These are phyloP conservation scores for Danionella cerebrum DNA, from an alignment of 2,113 vertebrate species.

Conservation along the genomic window DNA sequence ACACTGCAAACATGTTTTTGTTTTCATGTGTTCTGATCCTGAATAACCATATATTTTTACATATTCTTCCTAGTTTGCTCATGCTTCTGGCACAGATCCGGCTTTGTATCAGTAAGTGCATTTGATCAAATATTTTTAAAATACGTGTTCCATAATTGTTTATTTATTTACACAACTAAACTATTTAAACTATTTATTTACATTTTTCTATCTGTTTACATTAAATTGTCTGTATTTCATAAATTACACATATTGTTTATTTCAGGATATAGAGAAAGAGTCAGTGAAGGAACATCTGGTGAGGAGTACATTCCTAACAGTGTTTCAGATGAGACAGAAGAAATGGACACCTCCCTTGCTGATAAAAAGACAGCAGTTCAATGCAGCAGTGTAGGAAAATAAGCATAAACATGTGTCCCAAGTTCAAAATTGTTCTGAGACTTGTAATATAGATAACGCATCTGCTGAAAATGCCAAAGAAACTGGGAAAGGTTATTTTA, in stretches of 20 bases:
- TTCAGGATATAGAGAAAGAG: background rate
- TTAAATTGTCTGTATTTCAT: background rate
- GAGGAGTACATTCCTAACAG: slow-evolving; percentile 20
- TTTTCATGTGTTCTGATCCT: no score
- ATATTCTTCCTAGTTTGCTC: slow-evolving; percentile 13
- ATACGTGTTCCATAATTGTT: background rate
- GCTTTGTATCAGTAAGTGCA: background rate
- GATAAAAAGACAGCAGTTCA: background rate
- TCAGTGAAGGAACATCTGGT: slow-evolving; percentile 4
- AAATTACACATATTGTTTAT: background rate
- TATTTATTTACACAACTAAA: background rate
- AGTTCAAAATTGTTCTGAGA: background rate
- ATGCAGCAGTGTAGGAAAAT: no score
- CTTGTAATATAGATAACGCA: background rate
- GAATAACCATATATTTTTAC: background rate
- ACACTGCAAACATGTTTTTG: no score
- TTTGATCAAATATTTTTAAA: background rate
- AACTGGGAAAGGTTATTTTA: background rate
- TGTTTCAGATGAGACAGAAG: background rate
- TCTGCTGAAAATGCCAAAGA: background rate
- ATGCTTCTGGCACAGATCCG: slow-evolving; percentile 14
- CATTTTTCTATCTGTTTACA: no score
- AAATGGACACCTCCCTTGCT: background rate
- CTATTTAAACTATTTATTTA: no score
- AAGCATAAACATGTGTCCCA: no score